Evolutionary conservation across 2,797 vertebrate species (phyloP), one percentile per base, ranked within the genome.

Genomic region (Melopsittacus undulatus): DNA sequence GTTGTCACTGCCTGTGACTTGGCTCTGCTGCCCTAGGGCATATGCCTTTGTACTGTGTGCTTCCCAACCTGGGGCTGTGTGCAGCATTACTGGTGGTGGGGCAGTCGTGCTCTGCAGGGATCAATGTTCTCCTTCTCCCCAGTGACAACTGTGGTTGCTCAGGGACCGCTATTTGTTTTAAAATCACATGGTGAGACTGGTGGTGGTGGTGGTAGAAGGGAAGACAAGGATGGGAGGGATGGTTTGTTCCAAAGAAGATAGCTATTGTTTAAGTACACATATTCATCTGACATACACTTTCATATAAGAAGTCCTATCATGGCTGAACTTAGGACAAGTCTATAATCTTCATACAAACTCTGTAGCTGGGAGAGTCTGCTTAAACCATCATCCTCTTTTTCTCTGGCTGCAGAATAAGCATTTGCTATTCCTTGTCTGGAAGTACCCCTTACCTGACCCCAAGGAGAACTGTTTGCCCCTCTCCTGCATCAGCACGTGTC

Each of bases 61-160:
- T 10, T 61, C 32, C 52, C 57, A 57, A 21, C 2, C 45, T 10
- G 8, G 1, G 2, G 36, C n/a, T 56, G 9, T 18, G 27, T 15
- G 57, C 77, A 62, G 22, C 1, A 0, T 70, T 23, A 9, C 57
- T 67, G 30, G 27, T 17, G 21, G 64, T 4, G 62, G 82, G 67
- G 62, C 87, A 52, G 85, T 59, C 74, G 74, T n/a, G 46, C 62
- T 90, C 48, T 42, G 9, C 0, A 7, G 87, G 24, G 34, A 66
- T 34, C 45, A 93, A 32, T 3, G 5, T 17, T 88, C 29, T 78
- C 83, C 75, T 40, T 69, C 32, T 78, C 61, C 22, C 40, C 13
- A 3, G 26, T 62, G 87, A 77, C 87, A 94, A 93, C 83, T 97
- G 94, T 70, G 68, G 83, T 81, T 94, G 85, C 79, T 95, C 66